Evolutionary conservation across 2,113 vertebrate species (phyloP).

Genomic region (Lamprotornis superbus): DNA sequence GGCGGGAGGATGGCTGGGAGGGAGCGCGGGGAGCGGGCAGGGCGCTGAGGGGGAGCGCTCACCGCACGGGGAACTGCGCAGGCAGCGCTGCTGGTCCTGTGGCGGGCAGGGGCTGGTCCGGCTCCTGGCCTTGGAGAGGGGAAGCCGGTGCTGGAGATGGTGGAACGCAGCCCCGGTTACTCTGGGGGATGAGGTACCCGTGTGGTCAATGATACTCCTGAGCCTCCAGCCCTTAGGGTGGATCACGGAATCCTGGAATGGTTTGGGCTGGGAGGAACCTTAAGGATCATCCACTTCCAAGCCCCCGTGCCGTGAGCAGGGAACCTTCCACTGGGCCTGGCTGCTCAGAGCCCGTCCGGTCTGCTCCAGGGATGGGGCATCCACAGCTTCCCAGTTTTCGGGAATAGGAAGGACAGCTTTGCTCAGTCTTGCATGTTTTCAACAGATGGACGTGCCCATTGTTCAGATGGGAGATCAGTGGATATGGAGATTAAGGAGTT

Average conservation of each 20-base stretch:
- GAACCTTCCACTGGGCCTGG: not conserved
- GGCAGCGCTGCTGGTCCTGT: not conserved
- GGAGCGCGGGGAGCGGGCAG: rapidly evolving
- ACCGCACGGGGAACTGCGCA: not conserved
- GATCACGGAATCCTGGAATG: too few species aligned
- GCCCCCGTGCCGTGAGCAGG: not conserved
- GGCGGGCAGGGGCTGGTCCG: too few species aligned
- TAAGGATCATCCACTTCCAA: not conserved
- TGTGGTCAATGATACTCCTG: rapidly evolving
- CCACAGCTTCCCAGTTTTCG: not conserved
- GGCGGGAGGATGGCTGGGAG: not conserved
- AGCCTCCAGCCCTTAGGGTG: not conserved
- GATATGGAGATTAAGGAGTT: not conserved
- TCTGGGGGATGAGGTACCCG: rapidly evolving
- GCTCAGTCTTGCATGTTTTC: not conserved
- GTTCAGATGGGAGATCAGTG: not conserved
- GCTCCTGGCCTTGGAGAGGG: not conserved
- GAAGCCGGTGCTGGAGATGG: rapidly evolving
- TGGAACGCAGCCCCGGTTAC: rapidly evolving
- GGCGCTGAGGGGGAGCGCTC: rapidly evolving
- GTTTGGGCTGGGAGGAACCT: not conserved
- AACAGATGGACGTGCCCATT: rapidly evolving
- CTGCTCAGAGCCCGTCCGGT: not conserved
- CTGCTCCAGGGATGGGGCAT: not conserved
- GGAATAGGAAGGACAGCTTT: not conserved